phyloP scores from a whole-genome alignment of 2,113 vertebrate genomes.

The Syrmaticus mikado region DNA sequence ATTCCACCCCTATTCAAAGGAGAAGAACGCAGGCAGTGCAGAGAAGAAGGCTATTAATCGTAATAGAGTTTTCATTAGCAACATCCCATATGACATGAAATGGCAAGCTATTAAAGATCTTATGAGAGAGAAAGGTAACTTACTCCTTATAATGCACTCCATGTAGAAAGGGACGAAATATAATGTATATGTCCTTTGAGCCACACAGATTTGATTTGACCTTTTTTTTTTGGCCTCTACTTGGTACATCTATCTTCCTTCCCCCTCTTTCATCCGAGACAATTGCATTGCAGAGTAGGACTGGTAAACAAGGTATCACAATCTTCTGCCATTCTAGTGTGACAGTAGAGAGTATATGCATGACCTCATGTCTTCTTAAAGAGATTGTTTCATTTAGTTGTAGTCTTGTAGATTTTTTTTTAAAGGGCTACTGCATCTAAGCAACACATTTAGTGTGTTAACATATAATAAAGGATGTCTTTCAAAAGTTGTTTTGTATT shows the following conservation, averaged over 20 bases:
- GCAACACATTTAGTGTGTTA: conserved; percentile 76
- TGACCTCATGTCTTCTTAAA: conserved; percentile 78
- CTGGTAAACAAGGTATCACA: conserved; percentile 70
- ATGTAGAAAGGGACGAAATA: neutral
- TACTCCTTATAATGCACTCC: conserved; percentile 43
- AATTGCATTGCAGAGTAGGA: conserved; percentile 78
- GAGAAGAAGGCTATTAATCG: conserved; percentile 91
- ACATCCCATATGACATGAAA: conserved; percentile 99
- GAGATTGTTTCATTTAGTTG: conserved; percentile 79
- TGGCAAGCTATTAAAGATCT: conserved; percentile 99
- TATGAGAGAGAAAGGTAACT: conserved; percentile 99
- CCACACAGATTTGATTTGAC: conserved; percentile 72
- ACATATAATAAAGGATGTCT: conserved; percentile 73
- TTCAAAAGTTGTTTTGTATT: conserved; percentile 82
- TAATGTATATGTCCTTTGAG: conserved; percentile 62
- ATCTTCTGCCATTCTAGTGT: conserved; percentile 73
- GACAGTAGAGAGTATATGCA: conserved; percentile 76
- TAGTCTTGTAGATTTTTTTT: conserved; percentile 74
- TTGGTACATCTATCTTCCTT: conserved; percentile 72
- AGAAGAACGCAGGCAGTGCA: conserved; percentile 83
- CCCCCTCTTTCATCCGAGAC: conserved; percentile 74
- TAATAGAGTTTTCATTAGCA: conserved; percentile 98
- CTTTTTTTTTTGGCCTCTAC: conserved; percentile 59
- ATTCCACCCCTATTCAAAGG: conserved; percentile 95
- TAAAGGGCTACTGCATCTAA: conserved; percentile 75